Evolutionary conservation across 2,113 vertebrate genomes (phyloP).

Genomic region (Desmodus rotundus): DNA sequence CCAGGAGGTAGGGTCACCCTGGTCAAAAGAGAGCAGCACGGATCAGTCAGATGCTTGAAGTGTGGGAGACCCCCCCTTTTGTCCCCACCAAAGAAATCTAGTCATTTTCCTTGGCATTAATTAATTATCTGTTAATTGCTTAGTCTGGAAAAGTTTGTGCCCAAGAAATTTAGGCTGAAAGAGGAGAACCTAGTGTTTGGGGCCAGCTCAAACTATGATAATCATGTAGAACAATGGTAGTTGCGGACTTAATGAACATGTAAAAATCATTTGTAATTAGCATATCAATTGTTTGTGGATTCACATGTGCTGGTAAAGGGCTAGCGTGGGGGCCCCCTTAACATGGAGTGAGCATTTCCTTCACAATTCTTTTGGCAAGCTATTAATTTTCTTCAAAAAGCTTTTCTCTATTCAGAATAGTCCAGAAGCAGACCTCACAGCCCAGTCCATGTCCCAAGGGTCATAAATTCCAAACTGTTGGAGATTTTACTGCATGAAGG

Average conservation of each 20-base stretch:
- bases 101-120: not conserved
- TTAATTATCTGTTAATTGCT: slow-evolving; percentile 10
- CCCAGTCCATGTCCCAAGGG: slow-evolving; percentile 22
- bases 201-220: not conserved
- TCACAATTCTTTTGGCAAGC: slow-evolving; percentile 24
- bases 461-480: slow-evolving; percentile 57
- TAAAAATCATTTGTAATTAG: slow-evolving; percentile 25
- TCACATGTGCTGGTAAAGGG: not conserved
- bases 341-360: not conserved
- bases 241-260: not conserved
- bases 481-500: slow-evolving; percentile 54
- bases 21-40: not conserved
- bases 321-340: not conserved
- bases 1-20: not conserved
- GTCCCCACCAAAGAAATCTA: not conserved
- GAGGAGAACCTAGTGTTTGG: not conserved
- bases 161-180: slow-evolving; percentile 9
- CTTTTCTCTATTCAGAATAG: slow-evolving; percentile 18
- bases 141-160: slow-evolving; percentile 26
- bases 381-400: slow-evolving; percentile 56
- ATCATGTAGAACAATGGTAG: not conserved
- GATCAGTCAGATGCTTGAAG: not conserved
- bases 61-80: not conserved
- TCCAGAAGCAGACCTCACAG: slow-evolving; percentile 49
- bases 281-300: not conserved